phyloP scores from a whole-genome alignment of 2,797 vertebrate species.

The Myripristis murdjan region DNA sequence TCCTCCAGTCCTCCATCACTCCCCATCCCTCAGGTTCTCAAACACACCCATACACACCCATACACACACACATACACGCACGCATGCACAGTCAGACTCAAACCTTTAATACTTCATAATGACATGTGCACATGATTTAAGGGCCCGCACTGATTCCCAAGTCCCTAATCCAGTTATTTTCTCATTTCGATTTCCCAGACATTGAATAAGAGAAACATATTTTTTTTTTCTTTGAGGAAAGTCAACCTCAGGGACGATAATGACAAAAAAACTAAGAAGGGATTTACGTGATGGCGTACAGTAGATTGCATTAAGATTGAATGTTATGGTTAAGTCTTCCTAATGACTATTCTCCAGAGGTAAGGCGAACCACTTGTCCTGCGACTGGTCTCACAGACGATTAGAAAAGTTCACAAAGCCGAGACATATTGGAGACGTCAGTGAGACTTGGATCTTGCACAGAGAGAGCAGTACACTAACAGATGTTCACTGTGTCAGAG shows the following conservation, averaged over 20 bases:
- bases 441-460: conserved; percentile 45
- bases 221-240: conserved; percentile 77
- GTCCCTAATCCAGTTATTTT: conserved; percentile 87
- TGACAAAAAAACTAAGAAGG: conserved; percentile 79
- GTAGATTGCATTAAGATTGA: conserved; percentile 82
- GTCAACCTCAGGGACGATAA: conserved; percentile 83
- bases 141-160: conserved; percentile 83
- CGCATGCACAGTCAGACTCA: conserved; percentile 72
- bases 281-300: conserved; percentile 81
- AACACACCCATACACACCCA: conserved; percentile 71
- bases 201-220: conserved; percentile 86
- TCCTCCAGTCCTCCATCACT: conserved; percentile 81
- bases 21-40: conserved; percentile 81
- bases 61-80: conserved; percentile 46
- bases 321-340: conserved; percentile 72
- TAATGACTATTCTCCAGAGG: conserved; percentile 74
- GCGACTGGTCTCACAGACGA: conserved; percentile 60
- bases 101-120: conserved; percentile 85
- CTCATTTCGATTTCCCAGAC: conserved; percentile 86
- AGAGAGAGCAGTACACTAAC: conserved; percentile 52
- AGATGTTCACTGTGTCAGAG: conserved; percentile 68
- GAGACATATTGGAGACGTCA: conserved; percentile 70
- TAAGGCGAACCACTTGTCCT: conserved; percentile 64
- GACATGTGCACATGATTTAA: conserved; percentile 85
- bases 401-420: conserved; percentile 70